These are phyloP conservation scores for Cyrtonyx montezumae DNA, from an alignment of 2,113 vertebrate genomes.

Conservation along the genomic window DNA sequence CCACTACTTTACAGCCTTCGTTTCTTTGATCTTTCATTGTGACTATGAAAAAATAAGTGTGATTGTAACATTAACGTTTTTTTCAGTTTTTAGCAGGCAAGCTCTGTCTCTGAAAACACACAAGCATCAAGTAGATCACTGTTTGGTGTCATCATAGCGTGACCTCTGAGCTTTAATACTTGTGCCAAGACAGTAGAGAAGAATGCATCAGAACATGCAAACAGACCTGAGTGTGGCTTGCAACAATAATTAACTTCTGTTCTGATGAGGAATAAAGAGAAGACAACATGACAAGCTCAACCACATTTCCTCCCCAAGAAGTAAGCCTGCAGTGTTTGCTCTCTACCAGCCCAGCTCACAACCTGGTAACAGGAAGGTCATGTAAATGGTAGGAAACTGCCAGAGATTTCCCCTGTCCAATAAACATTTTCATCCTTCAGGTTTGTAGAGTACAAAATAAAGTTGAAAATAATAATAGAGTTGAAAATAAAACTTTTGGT, in stretches of 20 bases:
- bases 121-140: neutral
- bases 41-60: neutral
- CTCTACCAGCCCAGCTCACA: neutral
- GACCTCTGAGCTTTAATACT: neutral
- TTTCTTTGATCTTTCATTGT: neutral
- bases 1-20: neutral
- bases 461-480: slow-evolving; percentile 15
- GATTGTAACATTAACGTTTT: neutral
- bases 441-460: neutral
- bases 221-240: neutral
- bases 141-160: neutral
- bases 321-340: neutral
- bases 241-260: neutral
- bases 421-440: neutral
- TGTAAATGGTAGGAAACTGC: neutral
- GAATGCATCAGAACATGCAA: neutral
- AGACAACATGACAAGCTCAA: neutral
- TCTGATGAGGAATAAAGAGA: neutral
- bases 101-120: neutral
- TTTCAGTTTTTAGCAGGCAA: neutral
- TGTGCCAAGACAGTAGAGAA: neutral
- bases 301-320: neutral
- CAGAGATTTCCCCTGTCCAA: neutral
- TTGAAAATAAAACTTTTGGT: neutral
- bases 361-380: neutral